Evolutionary conservation across 2,113 vertebrate species (phyloP).

Genomic region (Anas platyrhynchos): DNA sequence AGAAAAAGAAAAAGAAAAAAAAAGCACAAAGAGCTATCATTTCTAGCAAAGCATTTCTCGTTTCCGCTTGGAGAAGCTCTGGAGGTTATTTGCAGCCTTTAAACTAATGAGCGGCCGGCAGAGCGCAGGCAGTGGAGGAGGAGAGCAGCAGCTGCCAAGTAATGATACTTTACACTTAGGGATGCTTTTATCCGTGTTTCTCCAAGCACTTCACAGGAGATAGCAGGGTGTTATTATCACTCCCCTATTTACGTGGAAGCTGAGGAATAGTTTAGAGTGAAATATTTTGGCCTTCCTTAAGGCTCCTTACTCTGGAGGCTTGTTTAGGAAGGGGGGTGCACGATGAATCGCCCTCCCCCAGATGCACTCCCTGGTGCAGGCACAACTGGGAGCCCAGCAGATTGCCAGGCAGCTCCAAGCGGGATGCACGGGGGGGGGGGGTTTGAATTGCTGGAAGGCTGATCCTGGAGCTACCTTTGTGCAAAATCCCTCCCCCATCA

Average conservation of each 20-base stretch:
- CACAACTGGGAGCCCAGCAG: not conserved
- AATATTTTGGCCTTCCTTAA: not conserved
- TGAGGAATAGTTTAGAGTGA: not conserved
- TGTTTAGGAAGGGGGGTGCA: not conserved
- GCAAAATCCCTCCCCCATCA: not conserved
- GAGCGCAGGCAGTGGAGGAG: slow-evolving; percentile 8
- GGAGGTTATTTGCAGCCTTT: slow-evolving; percentile 4
- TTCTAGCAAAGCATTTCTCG: not conserved
- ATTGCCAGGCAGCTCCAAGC: not conserved
- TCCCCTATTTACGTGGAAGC: not conserved
- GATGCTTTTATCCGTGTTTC: not conserved
- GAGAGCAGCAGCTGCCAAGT: not conserved
- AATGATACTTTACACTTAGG: not conserved
- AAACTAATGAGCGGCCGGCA: not conserved
- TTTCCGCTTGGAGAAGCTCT: not conserved
- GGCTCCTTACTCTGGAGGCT: not conserved
- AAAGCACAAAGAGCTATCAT: not conserved
- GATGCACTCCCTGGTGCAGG: not conserved
- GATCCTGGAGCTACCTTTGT: not conserved
- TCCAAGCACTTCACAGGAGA: not conserved
- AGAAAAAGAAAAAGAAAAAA: not conserved
- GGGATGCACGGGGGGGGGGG: not conserved
- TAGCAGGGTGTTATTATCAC: not conserved
- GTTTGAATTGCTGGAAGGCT: not conserved
- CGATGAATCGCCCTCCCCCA: not conserved